Base-by-base conservation (phyloP, 2,888 invertebrate species). In the Sipha maydis region DNA sequence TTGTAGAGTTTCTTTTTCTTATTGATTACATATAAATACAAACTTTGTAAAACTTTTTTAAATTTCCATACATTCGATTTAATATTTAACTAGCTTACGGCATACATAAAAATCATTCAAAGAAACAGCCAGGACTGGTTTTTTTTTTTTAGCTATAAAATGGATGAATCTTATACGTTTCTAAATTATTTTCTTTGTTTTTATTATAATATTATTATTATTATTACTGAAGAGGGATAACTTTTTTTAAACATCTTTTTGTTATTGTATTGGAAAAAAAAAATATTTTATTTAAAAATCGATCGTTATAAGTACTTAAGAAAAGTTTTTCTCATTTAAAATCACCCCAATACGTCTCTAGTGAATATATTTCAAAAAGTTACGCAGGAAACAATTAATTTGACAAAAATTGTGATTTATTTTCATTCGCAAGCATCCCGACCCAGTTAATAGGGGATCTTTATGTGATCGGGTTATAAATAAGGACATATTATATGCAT, bases 281-380 rank as follows among this genome's bases (percentile, higher is more conserved):
- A 69, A 82, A 83, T 34, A 79, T 31, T 82, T 82, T 69, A 82
- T 69, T 69, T 19, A 69, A 83, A 71, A 83, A 82, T 82, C 82
- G 82, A 83, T 83, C 71, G 82, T 48, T 83, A 48, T 83, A 83
- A 83, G 82, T 71, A 83, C 82, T 71, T 31, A 38, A 31, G 48
- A 48, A 83, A 83, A 83, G 82, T 83, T 83, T 48, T 38, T 19
- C 28, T 69, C 38, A 71, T 71, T 71, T n/a, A 21, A 3, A 28
- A 48, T 25, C 31, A 11, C 48, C 69, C 69, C 71, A 48, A 83
- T 83, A 83, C 31, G 31, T 69, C 69, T 82, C 41, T 41, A 21
- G 48, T 28, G 82, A 25, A 71, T 71, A 83, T 83, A 83, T 83
- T 48, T 71, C 31, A 71, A 82, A 71, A 83, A 83, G 41, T 83